Evolutionary conservation across 1,140 invertebrate genomes (phyloP).

Genomic region (Agrilus planipennis): DNA sequence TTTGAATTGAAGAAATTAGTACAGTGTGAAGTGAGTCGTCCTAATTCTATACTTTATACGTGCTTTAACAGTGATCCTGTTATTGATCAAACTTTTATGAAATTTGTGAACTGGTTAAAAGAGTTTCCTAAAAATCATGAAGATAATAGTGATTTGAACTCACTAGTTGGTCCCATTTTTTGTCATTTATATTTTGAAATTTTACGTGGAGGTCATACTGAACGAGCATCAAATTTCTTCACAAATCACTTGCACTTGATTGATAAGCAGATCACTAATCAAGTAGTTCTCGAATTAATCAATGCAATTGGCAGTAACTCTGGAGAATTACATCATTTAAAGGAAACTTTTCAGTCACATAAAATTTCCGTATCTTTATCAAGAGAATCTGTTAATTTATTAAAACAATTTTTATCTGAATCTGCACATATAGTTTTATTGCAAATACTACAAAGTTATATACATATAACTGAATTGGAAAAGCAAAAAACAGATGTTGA

Average conservation of each 20-base stretch:
- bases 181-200: constrained; percentile 30
- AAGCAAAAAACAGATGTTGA: constrained; percentile 8
- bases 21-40: constrained; percentile 19
- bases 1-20: constrained; percentile 15
- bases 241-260: constrained; percentile 20
- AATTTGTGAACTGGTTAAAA: constrained; percentile 27
- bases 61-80: constrained; percentile 28
- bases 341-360: constrained; percentile 22
- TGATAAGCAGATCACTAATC: constrained; percentile 25
- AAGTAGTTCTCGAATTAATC: constrained; percentile 20
- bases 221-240: constrained; percentile 23
- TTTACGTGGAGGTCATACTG: constrained; percentile 20
- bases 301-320: constrained; percentile 16
- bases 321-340: constrained; percentile 13
- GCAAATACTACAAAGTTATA: constrained; percentile 28
- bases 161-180: constrained; percentile 27
- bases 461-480: constrained; percentile 19
- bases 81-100: constrained; percentile 27
- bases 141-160: constrained; percentile 27
- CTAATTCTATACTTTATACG: constrained; percentile 26
- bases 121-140: constrained; percentile 18
- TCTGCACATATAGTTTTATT: constrained; percentile 26
- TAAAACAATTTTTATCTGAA: constrained; percentile 27
- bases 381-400: constrained; percentile 17
- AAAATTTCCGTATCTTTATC: constrained; percentile 23